Evolutionary conservation across 2,113 vertebrate genomes (phyloP).

Genomic region (Eclectus roratus): DNA sequence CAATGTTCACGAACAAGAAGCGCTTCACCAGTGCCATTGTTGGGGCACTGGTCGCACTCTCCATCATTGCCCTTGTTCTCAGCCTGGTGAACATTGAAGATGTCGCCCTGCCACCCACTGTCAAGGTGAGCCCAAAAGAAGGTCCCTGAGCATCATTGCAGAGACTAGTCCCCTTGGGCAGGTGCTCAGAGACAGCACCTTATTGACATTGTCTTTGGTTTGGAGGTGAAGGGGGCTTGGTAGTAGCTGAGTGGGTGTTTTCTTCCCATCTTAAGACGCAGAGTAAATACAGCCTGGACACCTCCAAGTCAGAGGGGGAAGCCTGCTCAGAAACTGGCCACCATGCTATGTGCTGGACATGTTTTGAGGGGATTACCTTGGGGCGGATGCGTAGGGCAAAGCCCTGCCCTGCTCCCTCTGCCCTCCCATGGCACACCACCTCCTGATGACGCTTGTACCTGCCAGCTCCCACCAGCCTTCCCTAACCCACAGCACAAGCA

Average conservation of each 20-base stretch:
- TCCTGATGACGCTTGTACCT: background rate
- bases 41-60: background rate
- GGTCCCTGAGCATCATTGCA: background rate
- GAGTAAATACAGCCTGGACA: background rate
- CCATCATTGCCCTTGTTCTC: conserved; percentile 49
- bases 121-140: conserved; percentile 55
- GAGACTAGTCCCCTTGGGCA: background rate
- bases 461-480: background rate
- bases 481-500: background rate
- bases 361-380: background rate
- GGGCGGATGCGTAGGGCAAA: background rate
- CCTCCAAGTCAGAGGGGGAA: background rate
- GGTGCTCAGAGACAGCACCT: background rate
- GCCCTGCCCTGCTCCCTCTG: background rate
- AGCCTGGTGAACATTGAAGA: conserved; percentile 45
- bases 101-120: background rate
- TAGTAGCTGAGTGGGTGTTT: background rate
- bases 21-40: background rate
- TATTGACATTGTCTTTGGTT: fast-evolving
- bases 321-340: background rate
- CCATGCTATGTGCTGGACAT: fast-evolving
- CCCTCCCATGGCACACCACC: background rate
- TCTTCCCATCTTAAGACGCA: background rate
- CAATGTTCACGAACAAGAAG: background rate
- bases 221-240: background rate